Conservation (phyloP, 2,888 invertebrate species). For the Cancer borealis region DNA sequence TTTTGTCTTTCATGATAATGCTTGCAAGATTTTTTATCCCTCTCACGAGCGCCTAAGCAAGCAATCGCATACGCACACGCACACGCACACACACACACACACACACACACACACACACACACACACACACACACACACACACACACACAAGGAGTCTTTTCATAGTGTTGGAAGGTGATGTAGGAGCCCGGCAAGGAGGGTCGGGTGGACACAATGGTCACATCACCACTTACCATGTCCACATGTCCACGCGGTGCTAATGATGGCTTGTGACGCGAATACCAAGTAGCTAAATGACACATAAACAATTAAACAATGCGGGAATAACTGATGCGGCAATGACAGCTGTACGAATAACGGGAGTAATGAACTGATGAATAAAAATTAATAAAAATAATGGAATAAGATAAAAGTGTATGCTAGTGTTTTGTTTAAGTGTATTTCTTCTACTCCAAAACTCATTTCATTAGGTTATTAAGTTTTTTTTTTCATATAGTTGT, state of each 20-base stretch:
- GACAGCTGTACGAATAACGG: neutral
- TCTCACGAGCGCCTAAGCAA: neutral
- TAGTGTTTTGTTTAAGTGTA: too few relatives aligned
- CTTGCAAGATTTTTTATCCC: constrained; percentile 12
- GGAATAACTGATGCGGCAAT: neutral
- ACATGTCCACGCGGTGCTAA: constrained; percentile 1
- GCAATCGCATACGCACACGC: constrained; percentile 10
- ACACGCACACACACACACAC: constrained; percentile 48
- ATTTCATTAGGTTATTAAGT: too few relatives aligned
- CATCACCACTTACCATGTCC: neutral
- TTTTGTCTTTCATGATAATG: neutral
- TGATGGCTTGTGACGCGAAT: neutral
- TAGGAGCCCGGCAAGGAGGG: neutral
- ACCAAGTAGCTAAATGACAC: neutral
- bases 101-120: constrained; percentile 17
- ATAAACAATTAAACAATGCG: neutral
- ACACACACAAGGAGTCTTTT: neutral
- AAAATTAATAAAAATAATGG: too few relatives aligned
- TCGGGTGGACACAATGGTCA: neutral
- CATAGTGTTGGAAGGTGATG: neutral
- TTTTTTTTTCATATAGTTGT: too few relatives aligned
- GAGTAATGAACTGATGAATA: too few relatives aligned
- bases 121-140: too few relatives aligned
- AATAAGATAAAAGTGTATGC: too few relatives aligned
- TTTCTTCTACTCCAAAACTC: too few relatives aligned